phyloP scores from a whole-genome alignment of 2,888 invertebrate species.

The Pteria penguin region DNA sequence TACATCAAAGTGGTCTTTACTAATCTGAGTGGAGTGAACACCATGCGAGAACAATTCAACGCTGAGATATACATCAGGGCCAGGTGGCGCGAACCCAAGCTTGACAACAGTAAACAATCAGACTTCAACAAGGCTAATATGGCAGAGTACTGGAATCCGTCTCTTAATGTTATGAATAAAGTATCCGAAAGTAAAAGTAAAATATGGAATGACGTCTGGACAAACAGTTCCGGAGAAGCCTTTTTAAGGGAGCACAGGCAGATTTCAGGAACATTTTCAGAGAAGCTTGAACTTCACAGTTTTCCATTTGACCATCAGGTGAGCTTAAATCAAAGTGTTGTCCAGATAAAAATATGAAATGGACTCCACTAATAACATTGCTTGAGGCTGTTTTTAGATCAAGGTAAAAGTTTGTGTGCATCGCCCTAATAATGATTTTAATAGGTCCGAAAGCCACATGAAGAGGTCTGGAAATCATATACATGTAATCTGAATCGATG shows the following conservation, averaged over 20 bases:
- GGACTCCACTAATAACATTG: too few relatives aligned
- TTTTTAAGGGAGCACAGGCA: not conserved
- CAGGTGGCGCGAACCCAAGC: constrained; percentile 66
- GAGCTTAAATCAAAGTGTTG: not conserved
- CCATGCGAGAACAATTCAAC: too few relatives aligned
- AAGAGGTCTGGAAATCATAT: too few relatives aligned
- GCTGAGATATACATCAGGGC: constrained; percentile 74
- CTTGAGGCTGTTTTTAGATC: too few relatives aligned
- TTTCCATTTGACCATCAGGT: constrained; percentile 73
- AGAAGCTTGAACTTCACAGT: constrained; percentile 73
- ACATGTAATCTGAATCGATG: too few relatives aligned
- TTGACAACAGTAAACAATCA: not conserved
- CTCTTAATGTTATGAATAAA: not conserved
- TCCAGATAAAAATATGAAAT: too few relatives aligned
- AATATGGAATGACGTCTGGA: not conserved
- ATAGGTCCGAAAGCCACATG: too few relatives aligned
- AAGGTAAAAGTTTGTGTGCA: too few relatives aligned
- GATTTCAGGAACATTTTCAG: constrained; percentile 68
- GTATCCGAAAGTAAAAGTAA: not conserved
- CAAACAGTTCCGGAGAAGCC: not conserved
- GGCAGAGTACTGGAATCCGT: not conserved
- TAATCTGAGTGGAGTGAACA: too few relatives aligned
- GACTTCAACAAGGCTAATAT: too few relatives aligned
- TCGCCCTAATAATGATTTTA: too few relatives aligned
- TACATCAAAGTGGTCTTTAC: constrained; percentile 69